phyloP scores from a whole-genome alignment of 2,113 vertebrate genomes.

The Castor canadensis region DNA sequence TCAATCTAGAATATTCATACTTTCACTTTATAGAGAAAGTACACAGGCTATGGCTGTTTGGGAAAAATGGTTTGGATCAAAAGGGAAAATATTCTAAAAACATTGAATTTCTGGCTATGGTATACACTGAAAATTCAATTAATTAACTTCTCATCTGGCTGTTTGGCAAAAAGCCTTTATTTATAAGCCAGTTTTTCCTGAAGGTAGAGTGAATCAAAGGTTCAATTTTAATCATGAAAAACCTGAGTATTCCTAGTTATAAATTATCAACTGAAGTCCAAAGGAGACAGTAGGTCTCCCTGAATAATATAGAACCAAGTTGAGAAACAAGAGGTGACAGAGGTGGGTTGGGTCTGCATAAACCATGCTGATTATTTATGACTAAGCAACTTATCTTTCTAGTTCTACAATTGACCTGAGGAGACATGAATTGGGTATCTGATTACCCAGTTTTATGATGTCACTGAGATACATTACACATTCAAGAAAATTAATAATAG shows the following conservation, averaged over 20 bases:
- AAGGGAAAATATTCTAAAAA: conserved; percentile 28
- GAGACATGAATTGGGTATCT: background rate
- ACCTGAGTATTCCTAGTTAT: background rate
- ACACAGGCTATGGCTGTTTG: background rate
- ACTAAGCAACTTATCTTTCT: background rate
- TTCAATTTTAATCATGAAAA: conserved; percentile 57
- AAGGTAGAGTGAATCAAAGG: background rate
- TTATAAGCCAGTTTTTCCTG: conserved; percentile 48
- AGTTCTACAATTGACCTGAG: background rate
- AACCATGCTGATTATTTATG: background rate
- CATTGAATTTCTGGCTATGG: conserved; percentile 32
- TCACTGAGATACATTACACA: background rate
- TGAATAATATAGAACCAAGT: background rate
- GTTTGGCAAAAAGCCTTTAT: conserved; percentile 47
- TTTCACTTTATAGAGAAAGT: background rate
- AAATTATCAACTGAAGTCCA: background rate
- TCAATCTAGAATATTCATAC: background rate
- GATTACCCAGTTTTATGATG: background rate
- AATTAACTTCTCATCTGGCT: conserved; percentile 63
- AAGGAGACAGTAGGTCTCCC: background rate
- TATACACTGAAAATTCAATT: conserved; percentile 49
- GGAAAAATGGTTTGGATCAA: background rate
- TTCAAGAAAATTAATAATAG: background rate
- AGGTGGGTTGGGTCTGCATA: background rate
- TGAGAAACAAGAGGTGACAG: background rate